These are phyloP conservation scores for Fragum whitleyi DNA, from an alignment of 2,888 invertebrate species.

Conservation along the genomic window DNA sequence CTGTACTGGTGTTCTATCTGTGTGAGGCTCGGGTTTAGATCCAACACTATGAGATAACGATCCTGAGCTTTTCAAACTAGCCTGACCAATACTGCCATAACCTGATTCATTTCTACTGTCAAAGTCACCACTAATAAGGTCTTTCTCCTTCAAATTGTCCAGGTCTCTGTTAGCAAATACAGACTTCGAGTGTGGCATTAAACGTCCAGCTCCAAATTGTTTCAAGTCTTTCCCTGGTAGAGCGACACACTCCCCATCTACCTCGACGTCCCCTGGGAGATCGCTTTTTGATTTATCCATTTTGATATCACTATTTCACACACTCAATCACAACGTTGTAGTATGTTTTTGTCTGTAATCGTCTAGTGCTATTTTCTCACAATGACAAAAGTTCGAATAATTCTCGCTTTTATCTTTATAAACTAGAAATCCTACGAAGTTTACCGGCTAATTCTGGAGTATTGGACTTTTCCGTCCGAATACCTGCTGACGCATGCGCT, in stretches of 20 bases:
- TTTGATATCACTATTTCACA: not conserved
- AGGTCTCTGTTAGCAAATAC: not conserved
- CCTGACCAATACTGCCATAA: not conserved
- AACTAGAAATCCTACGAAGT: not conserved
- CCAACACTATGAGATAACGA: not conserved
- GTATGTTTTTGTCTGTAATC: too few relatives aligned
- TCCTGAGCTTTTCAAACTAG: not conserved
- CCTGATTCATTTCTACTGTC: conserved; percentile 11
- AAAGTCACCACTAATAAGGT: not conserved
- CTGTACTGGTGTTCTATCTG: conserved; percentile 31
- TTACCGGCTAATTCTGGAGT: not conserved
- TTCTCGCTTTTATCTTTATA: conserved; percentile 3
- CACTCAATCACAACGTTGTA: too few relatives aligned
- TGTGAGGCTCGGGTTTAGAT: not conserved
- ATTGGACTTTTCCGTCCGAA: not conserved
- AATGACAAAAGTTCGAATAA: not conserved
- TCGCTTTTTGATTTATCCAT: not conserved
- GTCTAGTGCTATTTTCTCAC: too few relatives aligned
- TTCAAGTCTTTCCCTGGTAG: not conserved
- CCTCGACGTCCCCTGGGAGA: conserved; percentile 16
- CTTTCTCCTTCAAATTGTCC: not conserved
- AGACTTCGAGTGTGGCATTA: not conserved
- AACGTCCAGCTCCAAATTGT: not conserved
- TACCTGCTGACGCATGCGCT: conserved; percentile 18
- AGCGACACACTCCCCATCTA: conserved; percentile 5